Evolutionary conservation across 2,797 vertebrate species (phyloP).

Genomic region (Jordanella pulchra): DNA sequence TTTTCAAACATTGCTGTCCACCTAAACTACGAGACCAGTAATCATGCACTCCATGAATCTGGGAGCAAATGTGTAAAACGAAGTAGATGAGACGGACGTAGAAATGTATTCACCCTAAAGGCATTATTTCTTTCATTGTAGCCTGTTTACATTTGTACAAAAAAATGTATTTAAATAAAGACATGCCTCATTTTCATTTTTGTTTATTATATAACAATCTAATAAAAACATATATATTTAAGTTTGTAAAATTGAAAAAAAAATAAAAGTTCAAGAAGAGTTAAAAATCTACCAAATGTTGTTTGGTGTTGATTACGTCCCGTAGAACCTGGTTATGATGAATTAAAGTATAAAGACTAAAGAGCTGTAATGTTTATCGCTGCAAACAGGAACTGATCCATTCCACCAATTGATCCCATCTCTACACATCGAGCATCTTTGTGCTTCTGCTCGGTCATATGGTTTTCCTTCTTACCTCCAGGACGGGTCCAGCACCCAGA

Average conservation of each 20-base stretch:
- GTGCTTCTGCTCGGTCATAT: neutral
- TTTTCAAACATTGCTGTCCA: too few species aligned
- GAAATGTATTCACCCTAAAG: neutral
- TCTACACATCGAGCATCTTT: neutral
- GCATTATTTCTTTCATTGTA: neutral
- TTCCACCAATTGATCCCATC: neutral
- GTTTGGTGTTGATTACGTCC: neutral
- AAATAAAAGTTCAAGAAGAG: neutral
- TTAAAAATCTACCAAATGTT: neutral
- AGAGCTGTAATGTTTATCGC: neutral
- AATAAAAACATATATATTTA: neutral
- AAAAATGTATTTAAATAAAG: neutral
- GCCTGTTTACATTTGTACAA: too few species aligned
- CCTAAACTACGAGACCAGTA: neutral
- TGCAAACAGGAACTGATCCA: neutral
- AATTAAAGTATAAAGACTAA: neutral
- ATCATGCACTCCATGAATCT: neutral
- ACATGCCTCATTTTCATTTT: neutral
- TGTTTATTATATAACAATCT: neutral
- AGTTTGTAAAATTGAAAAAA: neutral
- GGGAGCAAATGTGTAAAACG: neutral
- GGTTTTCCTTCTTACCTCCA: constrained; percentile 85
- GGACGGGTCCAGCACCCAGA: constrained; percentile 93
- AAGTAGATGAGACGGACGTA: neutral
- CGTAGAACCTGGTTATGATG: neutral